Conservation (phyloP, 1,140 invertebrate genomes). For the Zaprionus tsacasi region DNA sequence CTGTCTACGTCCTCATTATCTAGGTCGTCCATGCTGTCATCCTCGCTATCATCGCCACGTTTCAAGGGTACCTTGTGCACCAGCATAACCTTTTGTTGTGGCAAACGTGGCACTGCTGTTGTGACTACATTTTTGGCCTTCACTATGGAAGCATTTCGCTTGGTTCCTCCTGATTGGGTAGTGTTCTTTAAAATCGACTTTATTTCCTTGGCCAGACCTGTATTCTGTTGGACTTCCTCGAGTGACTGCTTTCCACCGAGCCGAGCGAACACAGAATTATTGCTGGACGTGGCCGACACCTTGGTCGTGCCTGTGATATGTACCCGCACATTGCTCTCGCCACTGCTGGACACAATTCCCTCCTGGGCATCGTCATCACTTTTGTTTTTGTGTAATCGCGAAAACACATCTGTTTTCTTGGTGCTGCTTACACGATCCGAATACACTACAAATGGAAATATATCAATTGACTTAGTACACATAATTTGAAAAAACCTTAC, state of each 20-base stretch:
- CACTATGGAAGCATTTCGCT: conserved; percentile 64
- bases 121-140: conserved; percentile 66
- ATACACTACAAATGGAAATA: conserved; percentile 60
- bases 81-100: conserved; percentile 79
- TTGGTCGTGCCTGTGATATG: conserved; percentile 43
- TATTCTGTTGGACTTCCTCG: conserved; percentile 19
- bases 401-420: conserved; percentile 68
- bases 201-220: conserved; percentile 65
- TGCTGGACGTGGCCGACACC: conserved; percentile 37
- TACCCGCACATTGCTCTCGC: conserved; percentile 60
- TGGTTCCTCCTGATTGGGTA: conserved; percentile 29
- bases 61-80: conserved; percentile 81
- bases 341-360: conserved; percentile 70
- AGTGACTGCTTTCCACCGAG: conserved; percentile 67
- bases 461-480: neutral
- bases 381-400: conserved; percentile 60
- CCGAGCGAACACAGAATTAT: conserved; percentile 76
- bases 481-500: conserved; percentile 43
- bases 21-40: conserved; percentile 66
- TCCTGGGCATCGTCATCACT: conserved; percentile 63
- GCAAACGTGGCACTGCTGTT: conserved; percentile 26
- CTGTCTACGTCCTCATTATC: conserved; percentile 25
- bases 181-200: conserved; percentile 81
- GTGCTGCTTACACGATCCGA: conserved; percentile 74
- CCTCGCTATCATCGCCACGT: conserved; percentile 64